Base-by-base conservation (phyloP, 1,140 invertebrate genomes). In the Heliconius himera region DNA sequence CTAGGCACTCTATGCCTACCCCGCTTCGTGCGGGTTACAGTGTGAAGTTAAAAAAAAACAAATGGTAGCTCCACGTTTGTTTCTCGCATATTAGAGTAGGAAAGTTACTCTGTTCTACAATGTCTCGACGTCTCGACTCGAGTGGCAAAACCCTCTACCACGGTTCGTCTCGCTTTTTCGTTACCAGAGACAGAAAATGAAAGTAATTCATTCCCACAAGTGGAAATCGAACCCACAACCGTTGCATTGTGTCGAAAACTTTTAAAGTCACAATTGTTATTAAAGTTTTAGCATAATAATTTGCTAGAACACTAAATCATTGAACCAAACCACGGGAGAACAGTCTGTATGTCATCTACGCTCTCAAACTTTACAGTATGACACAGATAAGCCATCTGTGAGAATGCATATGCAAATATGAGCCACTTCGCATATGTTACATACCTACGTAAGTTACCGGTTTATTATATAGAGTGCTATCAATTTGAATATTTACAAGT, bases 301-400 rank as follows among this genome's bases (percentile, higher is more conserved):
- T 18, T 29, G 9, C 60, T 29, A 16, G 60, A 66, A 29, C 13
- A 22, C 9, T 26, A 29, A 29, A 66, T 66, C 60, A 29, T 13
- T 66, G 9, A 66, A 26, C 60, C 60, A 29, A 11, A 66, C 22
- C 22, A 29, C 22, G 11, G 22, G 8, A 66, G 60, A n/a, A 29
- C 22, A 13, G 26, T 26, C 60, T 66, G 26, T 66, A 66, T 4
- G 60, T 22, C 22, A 4, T 13, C 60, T n/a, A 66, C 4, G 26
- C 26, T 66, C 60, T 29, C 60, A 66, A 66, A 66, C 26, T 66
- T 29, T 66, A 66, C 60, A 66, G 26, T 66, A 29, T 66, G 60
- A 29, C 22, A 66, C 22, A 66, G 22, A 29, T 29, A 29, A 22
- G 60, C 11, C 22, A 66, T 66, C 60, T 66, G 60, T 66, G 60